Evolutionary conservation across 2,888 invertebrate species (phyloP).

Genomic region (Gonocerus acuteangulatus): DNA sequence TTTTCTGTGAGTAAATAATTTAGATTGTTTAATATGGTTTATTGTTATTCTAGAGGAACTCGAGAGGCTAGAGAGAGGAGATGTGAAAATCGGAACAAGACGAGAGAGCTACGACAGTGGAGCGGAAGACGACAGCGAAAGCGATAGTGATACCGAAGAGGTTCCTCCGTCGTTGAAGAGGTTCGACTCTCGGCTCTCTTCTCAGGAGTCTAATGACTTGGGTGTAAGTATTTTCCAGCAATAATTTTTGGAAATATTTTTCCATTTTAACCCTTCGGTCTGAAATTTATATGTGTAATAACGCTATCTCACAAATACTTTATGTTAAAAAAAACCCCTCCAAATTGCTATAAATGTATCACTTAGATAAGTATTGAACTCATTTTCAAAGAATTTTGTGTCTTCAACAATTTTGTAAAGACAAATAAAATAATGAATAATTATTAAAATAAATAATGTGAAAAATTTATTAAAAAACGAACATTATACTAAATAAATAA

Average conservation of each 20-base stretch:
- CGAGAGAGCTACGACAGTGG: slow-evolving; percentile 36
- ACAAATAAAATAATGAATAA: no score
- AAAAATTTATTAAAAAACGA: no score
- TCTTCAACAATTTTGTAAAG: no score
- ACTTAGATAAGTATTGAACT: no score
- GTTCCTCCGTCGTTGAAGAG: slow-evolving; percentile 38
- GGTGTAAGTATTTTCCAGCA: slow-evolving; percentile 5
- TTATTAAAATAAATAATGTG: no score
- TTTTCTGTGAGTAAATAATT: no score
- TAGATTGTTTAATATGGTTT: no score
- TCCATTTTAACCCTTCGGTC: background rate
- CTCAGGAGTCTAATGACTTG: slow-evolving; percentile 17
- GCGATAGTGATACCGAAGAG: slow-evolving; percentile 40
- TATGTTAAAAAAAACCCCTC: no score
- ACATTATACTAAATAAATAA: no score
- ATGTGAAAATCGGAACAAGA: slow-evolving; percentile 55
- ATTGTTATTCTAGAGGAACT: slow-evolving; percentile 66
- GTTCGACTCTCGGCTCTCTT: slow-evolving; percentile 37
- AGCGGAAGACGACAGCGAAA: slow-evolving; percentile 38
- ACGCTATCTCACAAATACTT: background rate
- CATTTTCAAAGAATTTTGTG: no score
- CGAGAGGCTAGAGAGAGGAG: slow-evolving; percentile 75
- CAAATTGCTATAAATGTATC: no score
- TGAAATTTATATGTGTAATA: background rate
- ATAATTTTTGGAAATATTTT: background rate